A percentile compares a stretch with the other conserved stretches of the same genome.
phyloP scores from a whole-genome alignment of 2,888 invertebrate species.

The Tachina fera region DNA sequence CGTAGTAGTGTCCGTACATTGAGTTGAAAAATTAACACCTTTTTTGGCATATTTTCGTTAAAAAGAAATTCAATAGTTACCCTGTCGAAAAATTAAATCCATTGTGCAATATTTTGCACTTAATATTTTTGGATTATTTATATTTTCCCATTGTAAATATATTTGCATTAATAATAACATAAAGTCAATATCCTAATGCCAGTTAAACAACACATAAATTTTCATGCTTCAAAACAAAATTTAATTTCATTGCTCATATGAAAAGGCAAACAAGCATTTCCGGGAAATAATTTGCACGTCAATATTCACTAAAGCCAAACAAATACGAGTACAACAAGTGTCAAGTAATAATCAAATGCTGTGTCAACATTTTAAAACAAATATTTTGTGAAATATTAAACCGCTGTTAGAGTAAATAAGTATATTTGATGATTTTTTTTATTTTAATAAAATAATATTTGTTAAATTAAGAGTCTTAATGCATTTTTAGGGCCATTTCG shows the following conservation, averaged over 20 bases:
- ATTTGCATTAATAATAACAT: background rate
- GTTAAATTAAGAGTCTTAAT: background rate
- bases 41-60: no score
- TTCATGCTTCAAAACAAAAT: constrained; percentile 1
- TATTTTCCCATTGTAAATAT: background rate
- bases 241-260: background rate
- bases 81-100: no score
- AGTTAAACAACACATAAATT: constrained; percentile 15
- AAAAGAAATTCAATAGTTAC: no score
- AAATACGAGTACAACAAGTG: background rate
- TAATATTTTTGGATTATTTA: background rate
- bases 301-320: constrained; percentile 7
- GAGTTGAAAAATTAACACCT: no score
- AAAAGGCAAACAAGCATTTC: background rate
- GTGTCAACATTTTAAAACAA: constrained; percentile 18
- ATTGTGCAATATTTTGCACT: no score
- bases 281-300: background rate
- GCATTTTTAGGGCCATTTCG: constrained; percentile 8
- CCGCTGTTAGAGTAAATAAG: no score
- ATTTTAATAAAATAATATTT: constrained; percentile 16
- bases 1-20: no score
- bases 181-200: background rate
- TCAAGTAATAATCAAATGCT: constrained; percentile 10
- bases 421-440: background rate
- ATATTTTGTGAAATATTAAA: background rate